phyloP scores from a whole-genome alignment of 2,888 invertebrate genomes.

The Marronus borbonicus region DNA sequence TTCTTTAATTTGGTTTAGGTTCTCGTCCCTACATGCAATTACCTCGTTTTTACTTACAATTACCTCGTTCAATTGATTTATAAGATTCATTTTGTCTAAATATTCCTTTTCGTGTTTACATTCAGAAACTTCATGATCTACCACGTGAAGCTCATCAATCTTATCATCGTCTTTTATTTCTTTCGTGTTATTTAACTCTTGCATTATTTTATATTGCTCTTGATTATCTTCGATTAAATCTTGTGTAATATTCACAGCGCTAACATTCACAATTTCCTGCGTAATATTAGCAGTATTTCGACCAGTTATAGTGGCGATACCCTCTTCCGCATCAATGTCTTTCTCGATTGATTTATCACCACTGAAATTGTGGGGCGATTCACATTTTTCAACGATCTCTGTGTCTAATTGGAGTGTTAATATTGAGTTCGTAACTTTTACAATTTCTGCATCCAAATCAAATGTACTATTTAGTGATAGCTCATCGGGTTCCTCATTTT shows the following conservation, averaged over 20 bases:
- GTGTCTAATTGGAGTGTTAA: too few species aligned
- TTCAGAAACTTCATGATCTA: too few species aligned
- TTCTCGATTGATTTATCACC: too few species aligned
- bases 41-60: neutral
- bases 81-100: neutral
- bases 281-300: too few species aligned
- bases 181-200: neutral
- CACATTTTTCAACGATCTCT: too few species aligned
- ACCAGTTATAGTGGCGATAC: too few species aligned
- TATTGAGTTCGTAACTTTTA: neutral
- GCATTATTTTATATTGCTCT: neutral
- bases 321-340: neutral
- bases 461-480: neutral
- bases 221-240: neutral
- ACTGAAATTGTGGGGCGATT: too few species aligned
- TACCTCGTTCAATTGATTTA: neutral
- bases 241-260: neutral
- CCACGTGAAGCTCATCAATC: too few species aligned
- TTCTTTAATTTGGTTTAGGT: neutral
- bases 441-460: neutral
- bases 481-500: neutral
- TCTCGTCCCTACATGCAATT: neutral
- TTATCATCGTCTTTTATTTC: neutral
- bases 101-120: neutral
- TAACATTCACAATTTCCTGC: too few species aligned